Base-by-base conservation (phyloP, 2,888 invertebrate species). In the Hyalella azteca region DNA sequence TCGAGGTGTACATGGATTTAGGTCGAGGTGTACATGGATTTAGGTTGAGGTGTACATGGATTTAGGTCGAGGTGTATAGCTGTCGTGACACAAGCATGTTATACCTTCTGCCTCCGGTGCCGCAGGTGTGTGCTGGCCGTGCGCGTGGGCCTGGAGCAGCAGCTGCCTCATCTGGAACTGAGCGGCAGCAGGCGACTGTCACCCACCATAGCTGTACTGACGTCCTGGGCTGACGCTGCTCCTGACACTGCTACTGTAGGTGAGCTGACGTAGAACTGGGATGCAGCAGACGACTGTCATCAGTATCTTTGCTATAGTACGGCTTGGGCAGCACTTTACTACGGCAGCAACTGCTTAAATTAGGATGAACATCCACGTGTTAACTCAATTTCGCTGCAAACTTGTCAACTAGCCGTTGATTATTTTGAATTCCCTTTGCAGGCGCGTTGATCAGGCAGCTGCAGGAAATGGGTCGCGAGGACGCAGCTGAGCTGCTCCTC, bases 81-180 rank as follows among this genome's bases (percentile, higher is more conserved):
- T n/a, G n/a, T n/a, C n/a, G n/a, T n/a, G n/a, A n/a, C n/a, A n/a
- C n/a, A n/a, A n/a, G n/a, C n/a, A n/a, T n/a, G n/a, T n/a, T n/a
- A n/a, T n/a, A n/a, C n/a, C n/a, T n/a, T n/a, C n/a, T n/a, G n/a
- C n/a, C n/a, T n/a, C n/a, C n/a, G n/a, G n/a, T n/a, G n/a, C n/a
- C n/a, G 54, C 76, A 84, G 84, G 84, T 84, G 85, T 78, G 82
- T 85, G 29, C 77, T 85, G 66, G 85, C 85, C 36, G 83, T 85
- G 4, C 81, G 83, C 49, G 73, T 85, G n/a, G 81, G 81, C 0
- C 79, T 85, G 78, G 82, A 83, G 73, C 79, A 83, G 50, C 78
- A 81, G 41, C 77, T 85, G 26, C 83, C 85, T 13, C 66, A 80
- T 29, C 79, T 85, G n/a, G 85, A 85, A 32, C 75, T 78, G 36